Evolutionary conservation across 2,797 vertebrate species (phyloP).

Genomic region (Okamejei kenojei): DNA sequence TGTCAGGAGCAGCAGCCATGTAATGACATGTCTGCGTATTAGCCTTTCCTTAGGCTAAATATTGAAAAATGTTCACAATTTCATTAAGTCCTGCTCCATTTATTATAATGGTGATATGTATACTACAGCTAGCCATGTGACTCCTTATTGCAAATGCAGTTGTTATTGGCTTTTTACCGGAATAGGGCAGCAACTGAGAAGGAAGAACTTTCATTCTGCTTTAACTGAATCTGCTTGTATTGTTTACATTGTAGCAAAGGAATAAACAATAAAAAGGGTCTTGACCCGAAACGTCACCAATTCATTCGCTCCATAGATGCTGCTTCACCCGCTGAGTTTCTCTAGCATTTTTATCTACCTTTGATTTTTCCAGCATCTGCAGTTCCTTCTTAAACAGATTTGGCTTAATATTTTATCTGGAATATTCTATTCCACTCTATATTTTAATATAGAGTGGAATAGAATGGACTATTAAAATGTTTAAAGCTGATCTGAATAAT

Average conservation of each 20-base stretch:
- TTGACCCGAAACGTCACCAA: too few species aligned
- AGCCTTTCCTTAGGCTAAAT: background rate
- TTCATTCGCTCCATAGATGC: too few species aligned
- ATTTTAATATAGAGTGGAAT: background rate
- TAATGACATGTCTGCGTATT: background rate
- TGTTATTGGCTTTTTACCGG: background rate
- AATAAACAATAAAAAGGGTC: too few species aligned
- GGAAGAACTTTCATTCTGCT: background rate
- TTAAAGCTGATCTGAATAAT: background rate
- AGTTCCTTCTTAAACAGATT: background rate
- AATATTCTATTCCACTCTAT: too few species aligned
- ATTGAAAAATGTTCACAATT: background rate
- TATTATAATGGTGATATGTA: background rate
- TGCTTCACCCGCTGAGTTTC: too few species aligned
- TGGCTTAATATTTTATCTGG: background rate
- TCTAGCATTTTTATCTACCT: too few species aligned
- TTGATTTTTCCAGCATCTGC: too few species aligned
- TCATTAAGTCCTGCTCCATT: background rate
- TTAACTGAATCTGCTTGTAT: background rate
- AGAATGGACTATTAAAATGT: background rate
- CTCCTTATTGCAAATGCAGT: background rate
- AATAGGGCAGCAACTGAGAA: background rate
- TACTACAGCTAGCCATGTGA: background rate
- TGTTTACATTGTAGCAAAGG: background rate
- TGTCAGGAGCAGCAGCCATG: background rate